A percentile compares a stretch with the other conserved stretches of the same genome.
phyloP scores from a whole-genome alignment of 2,113 vertebrate species.

The Pontoporia blainvillei region DNA sequence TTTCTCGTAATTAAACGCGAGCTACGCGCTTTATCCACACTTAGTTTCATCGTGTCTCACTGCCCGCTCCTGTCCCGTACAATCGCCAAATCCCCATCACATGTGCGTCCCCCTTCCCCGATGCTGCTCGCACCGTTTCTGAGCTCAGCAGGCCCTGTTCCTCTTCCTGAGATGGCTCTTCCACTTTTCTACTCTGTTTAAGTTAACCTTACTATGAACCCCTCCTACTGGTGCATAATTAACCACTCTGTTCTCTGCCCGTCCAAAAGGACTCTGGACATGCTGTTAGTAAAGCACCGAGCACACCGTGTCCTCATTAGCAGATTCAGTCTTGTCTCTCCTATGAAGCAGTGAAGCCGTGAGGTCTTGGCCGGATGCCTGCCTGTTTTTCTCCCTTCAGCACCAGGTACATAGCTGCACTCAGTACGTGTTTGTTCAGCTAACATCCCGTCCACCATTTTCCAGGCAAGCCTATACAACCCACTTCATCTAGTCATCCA shows the following conservation, averaged over 20 bases:
- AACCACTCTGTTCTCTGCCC: neutral
- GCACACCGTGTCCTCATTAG: neutral
- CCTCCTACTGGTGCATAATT: neutral
- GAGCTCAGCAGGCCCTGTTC: neutral
- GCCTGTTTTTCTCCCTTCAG: neutral
- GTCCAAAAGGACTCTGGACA: neutral
- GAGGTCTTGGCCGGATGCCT: neutral
- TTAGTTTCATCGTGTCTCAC: neutral
- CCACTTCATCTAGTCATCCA: neutral
- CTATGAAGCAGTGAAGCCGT: neutral
- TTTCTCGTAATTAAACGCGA: neutral
- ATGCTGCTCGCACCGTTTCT: rapidly evolving
- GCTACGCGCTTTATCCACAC: neutral
- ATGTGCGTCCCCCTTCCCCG: neutral
- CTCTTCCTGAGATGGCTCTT: neutral
- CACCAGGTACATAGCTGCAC: neutral
- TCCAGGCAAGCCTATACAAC: neutral
- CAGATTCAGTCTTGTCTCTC: neutral
- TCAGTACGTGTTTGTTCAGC: neutral
- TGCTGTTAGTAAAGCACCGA: neutral
- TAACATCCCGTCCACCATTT: neutral
- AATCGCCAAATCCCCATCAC: neutral
- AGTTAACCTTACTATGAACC: neutral
- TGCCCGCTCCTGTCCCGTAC: neutral
- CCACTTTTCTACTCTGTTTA: neutral